Evolutionary conservation across 2,797 vertebrate species (phyloP).

Genomic region (Onychomys leucogaster): DNA sequence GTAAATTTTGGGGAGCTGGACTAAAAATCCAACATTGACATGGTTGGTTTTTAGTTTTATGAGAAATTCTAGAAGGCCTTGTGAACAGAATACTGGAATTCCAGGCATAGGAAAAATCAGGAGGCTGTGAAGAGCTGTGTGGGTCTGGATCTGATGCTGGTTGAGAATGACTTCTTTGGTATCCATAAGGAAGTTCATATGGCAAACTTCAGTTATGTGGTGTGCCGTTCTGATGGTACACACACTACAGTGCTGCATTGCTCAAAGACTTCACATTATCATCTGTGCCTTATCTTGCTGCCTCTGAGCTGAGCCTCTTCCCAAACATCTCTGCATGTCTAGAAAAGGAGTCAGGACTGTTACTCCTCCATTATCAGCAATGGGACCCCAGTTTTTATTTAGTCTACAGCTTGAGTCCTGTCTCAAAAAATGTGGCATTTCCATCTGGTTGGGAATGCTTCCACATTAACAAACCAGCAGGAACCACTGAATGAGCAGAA

Average conservation of each 20-base stretch:
- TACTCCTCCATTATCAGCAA: not conserved
- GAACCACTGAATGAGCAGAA: not conserved
- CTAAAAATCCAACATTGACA: slow-evolving; percentile 43
- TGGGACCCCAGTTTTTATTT: not conserved
- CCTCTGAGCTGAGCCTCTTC: not conserved
- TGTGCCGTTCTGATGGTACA: not conserved
- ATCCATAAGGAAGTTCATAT: not conserved
- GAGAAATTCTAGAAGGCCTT: not conserved
- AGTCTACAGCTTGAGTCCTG: not conserved
- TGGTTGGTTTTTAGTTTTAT: slow-evolving; percentile 24
- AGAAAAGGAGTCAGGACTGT: not conserved
- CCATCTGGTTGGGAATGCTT: not conserved
- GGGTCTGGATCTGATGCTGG: not conserved
- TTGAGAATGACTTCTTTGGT: not conserved
- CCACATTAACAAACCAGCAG: slow-evolving; percentile 1
- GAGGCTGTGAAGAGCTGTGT: not conserved
- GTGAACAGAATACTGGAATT: not conserved
- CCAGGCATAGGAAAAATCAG: not conserved
- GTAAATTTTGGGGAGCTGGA: not conserved
- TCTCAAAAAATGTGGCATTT: slow-evolving; percentile 1
- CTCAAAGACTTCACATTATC: not conserved
- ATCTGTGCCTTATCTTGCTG: not conserved
- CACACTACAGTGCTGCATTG: not conserved
- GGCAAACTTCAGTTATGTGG: not conserved
- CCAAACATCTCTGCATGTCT: not conserved